phyloP scores from a whole-genome alignment of 2,888 invertebrate genomes.

The Syritta pipiens region DNA sequence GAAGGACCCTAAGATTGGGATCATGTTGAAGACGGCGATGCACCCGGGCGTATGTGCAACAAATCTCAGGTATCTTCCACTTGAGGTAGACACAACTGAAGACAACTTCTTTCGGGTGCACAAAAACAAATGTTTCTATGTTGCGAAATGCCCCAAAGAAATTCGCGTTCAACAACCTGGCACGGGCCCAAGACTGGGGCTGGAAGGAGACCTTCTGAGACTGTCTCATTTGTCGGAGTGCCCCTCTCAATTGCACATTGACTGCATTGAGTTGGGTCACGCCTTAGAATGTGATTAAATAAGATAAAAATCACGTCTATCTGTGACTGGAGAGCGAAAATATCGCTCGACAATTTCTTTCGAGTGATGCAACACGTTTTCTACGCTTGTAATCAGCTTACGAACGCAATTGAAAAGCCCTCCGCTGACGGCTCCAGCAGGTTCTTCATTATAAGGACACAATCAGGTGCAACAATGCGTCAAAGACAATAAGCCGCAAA shows the following conservation, averaged over 20 bases:
- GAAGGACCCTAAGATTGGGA: no score
- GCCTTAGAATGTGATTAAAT: conserved; percentile 34
- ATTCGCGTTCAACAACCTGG: conserved; percentile 48
- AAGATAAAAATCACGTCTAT: conserved; percentile 56
- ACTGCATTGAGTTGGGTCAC: conserved; percentile 60
- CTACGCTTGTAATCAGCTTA: conserved; percentile 56
- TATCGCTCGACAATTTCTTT: conserved; percentile 41
- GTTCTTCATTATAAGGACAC: conserved; percentile 1
- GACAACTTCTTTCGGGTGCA: neutral
- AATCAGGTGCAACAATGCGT: conserved; percentile 56
- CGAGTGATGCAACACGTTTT: conserved; percentile 55
- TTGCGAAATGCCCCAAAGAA: conserved; percentile 49
- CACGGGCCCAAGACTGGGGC: conserved; percentile 13
- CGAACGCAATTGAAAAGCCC: conserved; percentile 56
- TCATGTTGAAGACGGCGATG: no score
- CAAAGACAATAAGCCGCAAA: conserved; percentile 51
- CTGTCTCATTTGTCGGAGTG: conserved; percentile 35
- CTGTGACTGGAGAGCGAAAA: conserved; percentile 45
- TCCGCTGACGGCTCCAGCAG: neutral
- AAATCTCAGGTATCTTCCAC: no score
- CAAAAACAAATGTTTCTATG: neutral
- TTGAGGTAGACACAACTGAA: no score
- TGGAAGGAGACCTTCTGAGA: neutral
- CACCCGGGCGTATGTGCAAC: no score
- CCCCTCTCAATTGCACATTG: conserved; percentile 49